Evolutionary conservation across 2,888 invertebrate species (phyloP).

Genomic region (Platypus cylindrus): DNA sequence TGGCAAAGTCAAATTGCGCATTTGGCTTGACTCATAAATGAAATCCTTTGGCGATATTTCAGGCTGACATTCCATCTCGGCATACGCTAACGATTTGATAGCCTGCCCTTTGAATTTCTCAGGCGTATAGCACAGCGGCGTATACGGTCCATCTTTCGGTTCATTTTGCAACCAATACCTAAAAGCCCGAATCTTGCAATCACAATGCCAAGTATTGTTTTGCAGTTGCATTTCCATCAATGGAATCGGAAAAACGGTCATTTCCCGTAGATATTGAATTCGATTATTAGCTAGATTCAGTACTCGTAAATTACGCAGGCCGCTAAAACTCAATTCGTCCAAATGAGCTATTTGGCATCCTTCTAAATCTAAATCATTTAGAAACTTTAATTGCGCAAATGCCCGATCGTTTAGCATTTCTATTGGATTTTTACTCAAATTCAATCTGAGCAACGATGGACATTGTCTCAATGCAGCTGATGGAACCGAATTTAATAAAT

Average conservation of each 20-base stretch:
- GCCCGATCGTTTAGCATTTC: slow-evolving; percentile 55
- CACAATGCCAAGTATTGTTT: slow-evolving; percentile 82
- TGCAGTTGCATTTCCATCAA: slow-evolving; percentile 70
- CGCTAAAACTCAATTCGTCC: slow-evolving; percentile 69
- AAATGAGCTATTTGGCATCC: slow-evolving; percentile 66
- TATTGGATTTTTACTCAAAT: slow-evolving; percentile 72
- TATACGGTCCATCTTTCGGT: slow-evolving; percentile 51
- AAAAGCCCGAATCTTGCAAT: slow-evolving; percentile 67
- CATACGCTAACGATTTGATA: slow-evolving; percentile 52
- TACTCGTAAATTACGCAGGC: slow-evolving; percentile 72
- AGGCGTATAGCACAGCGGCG: slow-evolving; percentile 66
- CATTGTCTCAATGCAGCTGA: slow-evolving; percentile 66
- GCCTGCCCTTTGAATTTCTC: slow-evolving; percentile 50
- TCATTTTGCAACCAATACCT: slow-evolving; percentile 48
- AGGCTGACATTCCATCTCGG: slow-evolving; percentile 69
- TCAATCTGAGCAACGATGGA: slow-evolving; percentile 70
- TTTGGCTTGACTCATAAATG: slow-evolving; percentile 63
- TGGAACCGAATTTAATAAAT: slow-evolving; percentile 65
- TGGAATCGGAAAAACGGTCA: slow-evolving; percentile 55
- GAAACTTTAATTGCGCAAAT: slow-evolving; percentile 60
- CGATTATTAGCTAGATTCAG: slow-evolving; percentile 72
- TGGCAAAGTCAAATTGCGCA: slow-evolving; percentile 65
- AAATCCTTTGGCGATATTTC: slow-evolving; percentile 61
- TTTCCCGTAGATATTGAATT: slow-evolving; percentile 56
- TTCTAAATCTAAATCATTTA: slow-evolving; percentile 70